phyloP scores from a whole-genome alignment of 2,113 vertebrate genomes.

The Grantiella picta region DNA sequence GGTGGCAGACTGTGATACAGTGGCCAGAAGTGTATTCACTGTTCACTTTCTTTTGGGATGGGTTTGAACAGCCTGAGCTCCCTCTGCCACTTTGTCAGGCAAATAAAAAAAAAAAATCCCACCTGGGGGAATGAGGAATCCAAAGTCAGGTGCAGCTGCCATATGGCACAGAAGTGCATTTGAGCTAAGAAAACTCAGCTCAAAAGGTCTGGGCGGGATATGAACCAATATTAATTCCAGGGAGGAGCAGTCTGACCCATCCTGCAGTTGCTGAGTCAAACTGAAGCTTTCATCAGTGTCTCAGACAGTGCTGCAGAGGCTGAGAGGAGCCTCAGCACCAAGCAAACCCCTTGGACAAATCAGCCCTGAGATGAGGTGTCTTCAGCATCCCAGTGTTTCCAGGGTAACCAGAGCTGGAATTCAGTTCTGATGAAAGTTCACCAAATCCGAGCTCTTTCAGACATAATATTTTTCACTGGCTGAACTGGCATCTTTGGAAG shows the following conservation, averaged over 20 bases:
- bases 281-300: rapidly evolving
- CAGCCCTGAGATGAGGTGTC: neutral
- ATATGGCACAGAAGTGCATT: neutral
- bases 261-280: neutral
- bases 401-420: neutral
- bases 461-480: neutral
- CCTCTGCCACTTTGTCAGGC: neutral
- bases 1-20: neutral
- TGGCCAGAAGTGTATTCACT: neutral
- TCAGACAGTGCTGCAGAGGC: neutral
- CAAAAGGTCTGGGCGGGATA: neutral
- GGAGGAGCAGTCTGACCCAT: neutral
- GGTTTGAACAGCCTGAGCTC: neutral
- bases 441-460: neutral
- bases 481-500: neutral
- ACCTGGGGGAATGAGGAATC: neutral
- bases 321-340: rapidly evolving
- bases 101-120: neutral
- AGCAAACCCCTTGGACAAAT: neutral
- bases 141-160: neutral
- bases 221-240: neutral
- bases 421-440: conserved; percentile 4
- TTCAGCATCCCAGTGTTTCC: conserved; percentile 22
- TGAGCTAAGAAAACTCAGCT: neutral
- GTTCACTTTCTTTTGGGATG: neutral